Conservation (phyloP, 2,888 invertebrate genomes). For the Drosophila recens region DNA sequence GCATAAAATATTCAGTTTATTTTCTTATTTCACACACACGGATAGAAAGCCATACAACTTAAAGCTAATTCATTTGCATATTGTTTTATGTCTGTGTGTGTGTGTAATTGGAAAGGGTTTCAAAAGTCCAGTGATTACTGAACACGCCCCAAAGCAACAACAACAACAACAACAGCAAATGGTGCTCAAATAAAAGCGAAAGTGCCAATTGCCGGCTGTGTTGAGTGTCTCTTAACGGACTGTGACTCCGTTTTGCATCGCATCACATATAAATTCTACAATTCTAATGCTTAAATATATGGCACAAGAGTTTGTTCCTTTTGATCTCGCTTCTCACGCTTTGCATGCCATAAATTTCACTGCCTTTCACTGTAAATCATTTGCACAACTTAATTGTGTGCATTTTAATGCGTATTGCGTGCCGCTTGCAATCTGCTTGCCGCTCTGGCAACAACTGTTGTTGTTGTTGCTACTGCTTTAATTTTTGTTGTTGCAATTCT, state of each 20-base stretch:
- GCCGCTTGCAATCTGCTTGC: conserved; percentile 59
- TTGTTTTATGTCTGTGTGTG: neutral
- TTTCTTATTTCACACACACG: conserved; percentile 52
- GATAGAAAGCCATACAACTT: conserved; percentile 67
- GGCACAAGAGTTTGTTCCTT: conserved; percentile 10
- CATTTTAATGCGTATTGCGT: conserved; percentile 79
- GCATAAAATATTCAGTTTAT: conserved; percentile 20
- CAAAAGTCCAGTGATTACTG: conserved; percentile 37
- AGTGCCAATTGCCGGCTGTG: conserved; percentile 43
- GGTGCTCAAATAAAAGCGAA: conserved; percentile 58
- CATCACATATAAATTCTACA: neutral
- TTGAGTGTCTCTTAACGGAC: neutral
- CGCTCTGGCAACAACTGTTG: conserved; percentile 9
- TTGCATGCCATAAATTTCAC: conserved; percentile 78
- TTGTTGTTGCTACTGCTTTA: conserved; percentile 28
- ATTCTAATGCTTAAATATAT: conserved; percentile 1
- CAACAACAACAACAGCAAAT: conserved; percentile 14
- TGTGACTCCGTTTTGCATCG: neutral
- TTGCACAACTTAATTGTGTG: conserved; percentile 71
- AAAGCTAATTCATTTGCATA: conserved; percentile 56
- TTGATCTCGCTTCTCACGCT: conserved; percentile 64
- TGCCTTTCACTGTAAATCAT: conserved; percentile 80
- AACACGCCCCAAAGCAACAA: conserved; percentile 29
- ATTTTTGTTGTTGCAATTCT: conserved; percentile 51
- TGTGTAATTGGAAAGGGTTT: conserved; percentile 34